Percentiles rank a stretch among this genome's conserved stretches.
Evolutionary conservation across 2,888 invertebrate genomes (phyloP).

Genomic region (Eristalis intricaria): DNA sequence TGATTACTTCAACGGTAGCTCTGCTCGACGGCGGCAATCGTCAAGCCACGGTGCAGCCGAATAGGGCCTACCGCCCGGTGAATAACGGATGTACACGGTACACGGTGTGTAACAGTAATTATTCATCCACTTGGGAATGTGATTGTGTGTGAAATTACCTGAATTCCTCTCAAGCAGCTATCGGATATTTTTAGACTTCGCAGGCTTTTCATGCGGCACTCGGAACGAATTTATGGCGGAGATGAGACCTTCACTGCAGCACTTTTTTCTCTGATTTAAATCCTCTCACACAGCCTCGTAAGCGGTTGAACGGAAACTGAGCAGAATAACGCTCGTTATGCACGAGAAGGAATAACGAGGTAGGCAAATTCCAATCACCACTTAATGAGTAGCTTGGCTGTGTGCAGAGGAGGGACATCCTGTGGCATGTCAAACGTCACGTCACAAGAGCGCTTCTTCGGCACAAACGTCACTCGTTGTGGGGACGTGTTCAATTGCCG

Average conservation of each 20-base stretch:
- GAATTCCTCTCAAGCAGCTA: slow-evolving; percentile 44
- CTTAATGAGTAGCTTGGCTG: background rate
- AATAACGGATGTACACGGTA: background rate
- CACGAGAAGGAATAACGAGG: background rate
- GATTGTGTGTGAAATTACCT: slow-evolving; percentile 49
- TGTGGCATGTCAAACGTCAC: background rate
- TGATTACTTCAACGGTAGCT: slow-evolving; percentile 33
- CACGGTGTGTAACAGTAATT: slow-evolving; percentile 10
- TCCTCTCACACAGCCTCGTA: slow-evolving; percentile 29
- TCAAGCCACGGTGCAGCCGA: background rate
- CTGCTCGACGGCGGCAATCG: background rate
- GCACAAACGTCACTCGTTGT: background rate
- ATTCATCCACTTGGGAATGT: slow-evolving; percentile 13
- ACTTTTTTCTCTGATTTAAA: slow-evolving; percentile 9
- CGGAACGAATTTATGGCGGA: background rate
- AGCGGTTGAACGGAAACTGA: slow-evolving; percentile 54
- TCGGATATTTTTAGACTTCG: slow-evolving; percentile 52
- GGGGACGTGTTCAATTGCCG: background rate
- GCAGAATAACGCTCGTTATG: background rate
- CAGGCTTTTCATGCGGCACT: slow-evolving; percentile 30
- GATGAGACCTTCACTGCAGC: background rate
- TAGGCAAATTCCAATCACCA: background rate
- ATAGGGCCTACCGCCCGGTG: background rate
- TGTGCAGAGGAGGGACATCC: background rate
- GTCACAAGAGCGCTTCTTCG: background rate